These are phyloP conservation scores for Panopea generosa DNA, from an alignment of 2,888 invertebrate species.

Conservation along the genomic window DNA sequence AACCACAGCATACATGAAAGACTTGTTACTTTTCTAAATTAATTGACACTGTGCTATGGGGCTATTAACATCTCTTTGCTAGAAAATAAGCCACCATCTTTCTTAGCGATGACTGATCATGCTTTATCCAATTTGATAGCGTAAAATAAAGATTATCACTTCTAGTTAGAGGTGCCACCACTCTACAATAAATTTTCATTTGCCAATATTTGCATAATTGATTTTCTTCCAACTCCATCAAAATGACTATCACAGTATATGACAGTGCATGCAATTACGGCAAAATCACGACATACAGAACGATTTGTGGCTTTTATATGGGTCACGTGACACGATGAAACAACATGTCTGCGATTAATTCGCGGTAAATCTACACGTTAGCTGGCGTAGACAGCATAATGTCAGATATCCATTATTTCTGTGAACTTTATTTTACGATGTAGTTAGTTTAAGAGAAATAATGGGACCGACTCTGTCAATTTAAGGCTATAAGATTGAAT, in stretches of 20 bases:
- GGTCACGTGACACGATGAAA: slow-evolving; percentile 62
- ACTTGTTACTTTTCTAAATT: not conserved
- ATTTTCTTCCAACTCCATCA: slow-evolving; percentile 48
- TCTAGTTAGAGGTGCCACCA: slow-evolving; percentile 16
- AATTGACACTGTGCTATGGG: not conserved
- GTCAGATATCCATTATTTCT: slow-evolving; percentile 62
- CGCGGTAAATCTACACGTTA: slow-evolving; percentile 62
- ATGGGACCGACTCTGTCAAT: slow-evolving; percentile 56
- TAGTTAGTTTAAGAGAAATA: slow-evolving; percentile 63
- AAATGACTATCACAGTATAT: slow-evolving; percentile 49
- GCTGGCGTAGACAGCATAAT: slow-evolving; percentile 52
- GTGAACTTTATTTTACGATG: slow-evolving; percentile 64
- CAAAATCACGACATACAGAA: slow-evolving; percentile 56
- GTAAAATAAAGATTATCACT: slow-evolving; percentile 21
- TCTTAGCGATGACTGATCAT: slow-evolving; percentile 19
- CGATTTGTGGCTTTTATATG: slow-evolving; percentile 61
- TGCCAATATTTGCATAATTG: slow-evolving; percentile 61
- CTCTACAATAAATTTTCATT: slow-evolving; percentile 49
- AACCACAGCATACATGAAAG: not conserved
- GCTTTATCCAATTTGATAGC: slow-evolving; percentile 22
- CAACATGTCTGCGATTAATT: slow-evolving; percentile 63
- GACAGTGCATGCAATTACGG: slow-evolving; percentile 62
- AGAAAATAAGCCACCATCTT: not conserved
- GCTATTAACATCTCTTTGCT: too few species aligned
- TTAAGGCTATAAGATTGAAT: slow-evolving; percentile 60